These are phyloP conservation scores for Echeneis naucrates DNA, from an alignment of 2,797 vertebrate genomes.

Conservation along the genomic window DNA sequence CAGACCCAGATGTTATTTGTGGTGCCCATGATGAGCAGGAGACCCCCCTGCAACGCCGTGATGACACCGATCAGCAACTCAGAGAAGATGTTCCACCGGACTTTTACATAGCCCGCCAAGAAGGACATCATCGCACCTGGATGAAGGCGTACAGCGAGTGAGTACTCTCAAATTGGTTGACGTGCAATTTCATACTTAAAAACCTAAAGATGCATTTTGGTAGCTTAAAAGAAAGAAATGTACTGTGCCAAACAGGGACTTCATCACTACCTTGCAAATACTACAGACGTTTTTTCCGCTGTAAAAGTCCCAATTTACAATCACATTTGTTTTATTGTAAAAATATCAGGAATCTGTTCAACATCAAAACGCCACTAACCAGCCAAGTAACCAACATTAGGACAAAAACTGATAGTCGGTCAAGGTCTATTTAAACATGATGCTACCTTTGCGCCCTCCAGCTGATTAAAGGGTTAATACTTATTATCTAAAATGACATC, in stretches of 20 bases:
- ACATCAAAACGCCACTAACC: not conserved
- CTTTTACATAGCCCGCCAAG: slow-evolving; percentile 86
- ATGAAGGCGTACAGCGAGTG: not conserved
- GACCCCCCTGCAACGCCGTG: slow-evolving; percentile 87
- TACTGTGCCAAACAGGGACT: too few relatives aligned
- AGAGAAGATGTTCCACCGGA: slow-evolving; percentile 93
- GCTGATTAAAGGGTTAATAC: slow-evolving; percentile 14
- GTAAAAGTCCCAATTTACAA: not conserved
- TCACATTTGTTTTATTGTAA: too few relatives aligned
- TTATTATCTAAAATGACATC: not conserved
- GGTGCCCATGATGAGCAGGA: slow-evolving; percentile 89
- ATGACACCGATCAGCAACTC: slow-evolving; percentile 89
- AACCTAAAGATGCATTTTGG: too few relatives aligned
- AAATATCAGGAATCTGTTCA: too few relatives aligned
- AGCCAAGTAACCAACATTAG: not conserved
- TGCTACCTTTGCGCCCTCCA: slow-evolving; percentile 28
- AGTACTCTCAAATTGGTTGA: too few relatives aligned
- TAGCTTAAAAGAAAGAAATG: too few relatives aligned
- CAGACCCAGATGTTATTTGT: slow-evolving; percentile 91
- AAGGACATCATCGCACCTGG: slow-evolving; percentile 90
- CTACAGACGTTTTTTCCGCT: not conserved
- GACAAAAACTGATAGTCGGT: too few relatives aligned
- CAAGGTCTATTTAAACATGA: too few relatives aligned
- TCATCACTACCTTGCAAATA: too few relatives aligned
- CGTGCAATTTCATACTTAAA: too few relatives aligned